Evolutionary conservation across 2,888 invertebrate genomes (phyloP), one percentile per base, ranked within the genome.

Genomic region (Dasysyrphus albostriatus): DNA sequence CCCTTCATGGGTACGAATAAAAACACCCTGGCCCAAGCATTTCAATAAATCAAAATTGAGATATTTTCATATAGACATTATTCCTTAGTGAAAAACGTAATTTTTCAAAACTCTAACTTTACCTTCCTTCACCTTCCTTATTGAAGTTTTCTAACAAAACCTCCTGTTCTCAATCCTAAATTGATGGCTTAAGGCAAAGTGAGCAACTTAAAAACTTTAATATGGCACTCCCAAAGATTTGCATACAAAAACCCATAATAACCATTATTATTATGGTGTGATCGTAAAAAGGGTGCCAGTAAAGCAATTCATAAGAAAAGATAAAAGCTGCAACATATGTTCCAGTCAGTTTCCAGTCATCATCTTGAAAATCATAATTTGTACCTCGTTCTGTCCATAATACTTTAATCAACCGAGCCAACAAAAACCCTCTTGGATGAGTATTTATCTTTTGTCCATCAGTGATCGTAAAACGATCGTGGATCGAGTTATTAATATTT

Each of bases 201-300:
- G 61, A 61, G 61, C 61, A 61, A 61, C 14, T 39, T 39, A 1
- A 39, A 56, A 34, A 56, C 5, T 56, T 8, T 32, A n/a, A n/a
- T 32, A 12, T 2, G 5, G 12, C 12, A 8, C 56, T 56, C 32
- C 54, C 29, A 34, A 56, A 56, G 56, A 56, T 24, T 24, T 34
- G 14, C 37, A 37, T 51, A 8, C 39, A 39, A 61, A n/a, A 72
- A 79, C 12, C 29, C 54, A 56, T 72, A 44, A 78, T 56, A 70
- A 63, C 70, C 61, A 70, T 78, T 70, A 70, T 42, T 47, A 29
- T 39, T 5, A n/a, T 12, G n/a, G 12, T 16, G 34, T 44, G 78
- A 24, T 79, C 73, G 59, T 80, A 69, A 80, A 80, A 49, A 80
- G 80, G 72, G 80, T 74, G 44, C 39, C 54, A 69, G 59, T 58